Evolutionary conservation across 1,140 invertebrate genomes (phyloP).

Genomic region (Penaeus indicus): DNA sequence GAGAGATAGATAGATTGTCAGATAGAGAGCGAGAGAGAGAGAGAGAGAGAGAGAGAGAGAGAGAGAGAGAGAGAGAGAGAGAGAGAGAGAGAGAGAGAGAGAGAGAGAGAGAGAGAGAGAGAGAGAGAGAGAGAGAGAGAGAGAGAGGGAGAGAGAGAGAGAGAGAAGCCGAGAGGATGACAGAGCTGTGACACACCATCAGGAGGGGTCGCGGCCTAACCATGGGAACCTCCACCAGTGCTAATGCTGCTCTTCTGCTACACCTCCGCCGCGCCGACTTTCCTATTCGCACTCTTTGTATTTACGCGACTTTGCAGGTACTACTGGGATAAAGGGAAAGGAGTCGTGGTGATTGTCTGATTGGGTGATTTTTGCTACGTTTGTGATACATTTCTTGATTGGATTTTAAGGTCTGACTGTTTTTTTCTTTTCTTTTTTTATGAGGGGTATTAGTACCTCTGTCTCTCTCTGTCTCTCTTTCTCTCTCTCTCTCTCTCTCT

Average conservation of each 20-base stretch:
- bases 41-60: conserved; percentile 30
- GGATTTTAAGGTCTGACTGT: neutral
- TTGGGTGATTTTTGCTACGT: too few species aligned
- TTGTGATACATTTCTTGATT: neutral
- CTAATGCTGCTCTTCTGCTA: neutral
- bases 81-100: conserved; percentile 25
- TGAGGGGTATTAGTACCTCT: neutral
- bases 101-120: neutral
- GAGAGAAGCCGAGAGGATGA: conserved; percentile 12
- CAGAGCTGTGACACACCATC: neutral
- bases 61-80: neutral
- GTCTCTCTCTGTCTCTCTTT: neutral
- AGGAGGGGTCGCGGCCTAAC: neutral
- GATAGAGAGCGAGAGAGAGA: conserved; percentile 30
- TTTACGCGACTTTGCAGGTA: neutral
- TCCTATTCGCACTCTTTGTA: neutral
- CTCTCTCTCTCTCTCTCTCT: conserved; percentile 15
- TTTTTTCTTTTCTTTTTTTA: neutral
- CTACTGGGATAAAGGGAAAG: neutral
- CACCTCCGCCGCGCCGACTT: neutral
- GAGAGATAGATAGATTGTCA: neutral
- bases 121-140: conserved; percentile 30
- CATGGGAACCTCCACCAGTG: conserved; percentile 17
- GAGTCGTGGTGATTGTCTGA: too few species aligned
- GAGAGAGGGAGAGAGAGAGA: neutral